Conservation (phyloP, 2,113 vertebrate species). For the Callaeas wilsoni region DNA sequence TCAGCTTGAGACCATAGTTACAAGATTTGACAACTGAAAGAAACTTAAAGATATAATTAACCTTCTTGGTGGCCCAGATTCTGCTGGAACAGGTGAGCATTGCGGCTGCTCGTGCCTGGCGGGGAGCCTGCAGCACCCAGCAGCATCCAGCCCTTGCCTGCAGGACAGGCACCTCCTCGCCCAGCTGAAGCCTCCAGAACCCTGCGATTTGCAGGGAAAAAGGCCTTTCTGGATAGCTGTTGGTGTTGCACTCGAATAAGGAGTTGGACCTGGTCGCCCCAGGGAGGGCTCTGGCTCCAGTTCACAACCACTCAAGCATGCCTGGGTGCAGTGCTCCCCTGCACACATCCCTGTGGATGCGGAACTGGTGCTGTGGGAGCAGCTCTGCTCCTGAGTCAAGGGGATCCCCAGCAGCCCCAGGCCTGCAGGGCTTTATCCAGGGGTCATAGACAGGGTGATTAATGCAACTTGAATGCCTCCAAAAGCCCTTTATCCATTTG, state of each 20-base stretch:
- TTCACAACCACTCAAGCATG: rapidly evolving
- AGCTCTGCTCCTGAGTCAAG: not conserved
- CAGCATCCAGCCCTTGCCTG: not conserved
- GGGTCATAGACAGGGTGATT: not conserved
- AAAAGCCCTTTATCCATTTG: not conserved
- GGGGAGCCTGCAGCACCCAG: not conserved
- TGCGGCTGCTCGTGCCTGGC: not conserved
- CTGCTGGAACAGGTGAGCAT: not conserved
- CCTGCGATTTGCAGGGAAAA: rapidly evolving
- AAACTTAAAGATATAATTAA: conserved; percentile 20
- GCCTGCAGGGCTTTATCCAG: not conserved
- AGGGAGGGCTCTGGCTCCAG: not conserved
- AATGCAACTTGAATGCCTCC: not conserved
- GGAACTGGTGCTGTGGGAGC: not conserved
- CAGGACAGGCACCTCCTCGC: not conserved
- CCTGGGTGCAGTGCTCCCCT: not conserved
- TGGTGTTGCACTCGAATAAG: not conserved
- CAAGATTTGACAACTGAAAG: not conserved
- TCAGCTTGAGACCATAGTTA: not conserved
- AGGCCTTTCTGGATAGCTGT: not conserved
- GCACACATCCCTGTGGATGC: not conserved
- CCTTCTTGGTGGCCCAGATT: not conserved
- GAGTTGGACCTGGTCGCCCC: not conserved
- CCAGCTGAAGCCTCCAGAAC: not conserved
- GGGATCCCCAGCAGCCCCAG: not conserved